These are phyloP conservation scores for Tipula vernalis DNA, from an alignment of 2,888 invertebrate genomes.

Conservation along the genomic window DNA sequence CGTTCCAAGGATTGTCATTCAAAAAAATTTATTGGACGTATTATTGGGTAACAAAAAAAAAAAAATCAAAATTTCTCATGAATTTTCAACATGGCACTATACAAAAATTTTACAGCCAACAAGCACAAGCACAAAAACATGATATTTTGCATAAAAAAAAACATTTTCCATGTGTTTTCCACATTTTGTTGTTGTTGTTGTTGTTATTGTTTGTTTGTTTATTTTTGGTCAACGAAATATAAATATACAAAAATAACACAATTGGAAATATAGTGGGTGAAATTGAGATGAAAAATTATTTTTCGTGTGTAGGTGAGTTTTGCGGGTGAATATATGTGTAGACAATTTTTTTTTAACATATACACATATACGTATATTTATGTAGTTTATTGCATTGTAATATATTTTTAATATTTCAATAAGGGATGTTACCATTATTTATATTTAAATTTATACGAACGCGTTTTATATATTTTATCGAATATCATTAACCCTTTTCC, in stretches of 20 bases:
- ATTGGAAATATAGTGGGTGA: not conserved
- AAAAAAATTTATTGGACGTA: not conserved
- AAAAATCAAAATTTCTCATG: not conserved
- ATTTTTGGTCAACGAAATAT: not conserved
- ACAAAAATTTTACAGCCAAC: not conserved
- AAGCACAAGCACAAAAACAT: not conserved
- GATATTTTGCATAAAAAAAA: not conserved
- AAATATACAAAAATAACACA: not conserved
- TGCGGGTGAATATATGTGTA: not conserved
- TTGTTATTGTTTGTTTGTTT: not conserved
- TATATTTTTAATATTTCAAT: slow-evolving; percentile 10
- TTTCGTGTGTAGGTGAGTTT: not conserved
- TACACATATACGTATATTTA: not conserved
- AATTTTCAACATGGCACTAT: slow-evolving; percentile 4
- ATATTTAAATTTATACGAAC: not conserved
- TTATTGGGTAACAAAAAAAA: not conserved
- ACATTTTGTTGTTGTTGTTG: not conserved
- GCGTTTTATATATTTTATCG: not conserved
- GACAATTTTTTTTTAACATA: not conserved
- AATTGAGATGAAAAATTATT: not conserved
- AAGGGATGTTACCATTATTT: slow-evolving; percentile 12
- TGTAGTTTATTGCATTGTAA: slow-evolving; percentile 8
- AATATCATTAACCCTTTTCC: not conserved
- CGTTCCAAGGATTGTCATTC: not conserved
- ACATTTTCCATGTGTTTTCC: not conserved